phyloP scores from a whole-genome alignment of 1,140 invertebrate species.

The Bombus pascuorum region DNA sequence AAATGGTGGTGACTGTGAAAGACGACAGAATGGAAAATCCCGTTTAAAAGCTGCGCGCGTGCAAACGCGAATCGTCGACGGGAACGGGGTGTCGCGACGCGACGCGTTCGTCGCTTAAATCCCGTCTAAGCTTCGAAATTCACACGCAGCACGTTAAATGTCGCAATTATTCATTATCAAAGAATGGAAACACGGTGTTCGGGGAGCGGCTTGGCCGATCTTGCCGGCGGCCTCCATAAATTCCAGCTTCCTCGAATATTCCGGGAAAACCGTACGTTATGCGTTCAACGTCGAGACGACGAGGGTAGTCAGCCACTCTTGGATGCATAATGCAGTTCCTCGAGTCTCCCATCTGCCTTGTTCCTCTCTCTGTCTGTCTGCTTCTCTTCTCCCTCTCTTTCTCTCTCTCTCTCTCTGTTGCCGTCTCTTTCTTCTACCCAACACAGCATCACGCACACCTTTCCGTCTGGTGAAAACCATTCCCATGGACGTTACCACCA shows the following conservation, averaged over 20 bases:
- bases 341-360: slow-evolving; percentile 55
- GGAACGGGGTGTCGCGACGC: too few relatives aligned
- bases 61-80: neutral
- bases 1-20: neutral
- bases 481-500: neutral
- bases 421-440: neutral
- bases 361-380: neutral
- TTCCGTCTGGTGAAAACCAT: slow-evolving; percentile 29
- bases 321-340: slow-evolving; percentile 76
- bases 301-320: slow-evolving; percentile 60
- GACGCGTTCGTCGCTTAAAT: neutral
- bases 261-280: slow-evolving; percentile 42
- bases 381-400: neutral
- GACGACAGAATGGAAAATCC: neutral
- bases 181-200: slow-evolving; percentile 29
- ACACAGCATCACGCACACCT: neutral
- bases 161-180: slow-evolving; percentile 53
- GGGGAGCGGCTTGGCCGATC: neutral
- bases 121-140: slow-evolving; percentile 19
- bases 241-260: slow-evolving; percentile 58
- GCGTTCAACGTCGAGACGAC: slow-evolving; percentile 48
- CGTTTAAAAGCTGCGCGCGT: neutral
- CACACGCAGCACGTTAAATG: slow-evolving; percentile 11
- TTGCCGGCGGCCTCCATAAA: slow-evolving; percentile 2
- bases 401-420: neutral